phyloP scores from a whole-genome alignment of 2,797 vertebrate species.

The Falco cherrug region DNA sequence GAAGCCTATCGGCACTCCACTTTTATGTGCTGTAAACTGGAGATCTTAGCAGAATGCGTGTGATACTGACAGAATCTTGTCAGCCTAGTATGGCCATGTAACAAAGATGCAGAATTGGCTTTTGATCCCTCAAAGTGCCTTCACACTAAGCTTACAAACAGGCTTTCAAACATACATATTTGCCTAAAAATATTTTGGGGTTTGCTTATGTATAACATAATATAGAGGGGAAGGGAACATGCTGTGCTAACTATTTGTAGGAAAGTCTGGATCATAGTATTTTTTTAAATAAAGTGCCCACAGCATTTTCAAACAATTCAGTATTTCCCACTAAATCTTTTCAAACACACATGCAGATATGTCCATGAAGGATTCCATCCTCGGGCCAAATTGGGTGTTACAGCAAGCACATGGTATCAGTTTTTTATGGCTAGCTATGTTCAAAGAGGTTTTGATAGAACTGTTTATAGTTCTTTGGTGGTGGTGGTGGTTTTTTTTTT shows the following conservation, averaged over 20 bases:
- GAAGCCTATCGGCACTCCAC: neutral
- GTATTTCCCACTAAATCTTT: neutral
- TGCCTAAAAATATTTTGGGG: neutral
- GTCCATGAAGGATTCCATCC: neutral
- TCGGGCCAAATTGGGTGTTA: neutral
- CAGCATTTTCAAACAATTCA: neutral
- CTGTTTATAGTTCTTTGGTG: neutral
- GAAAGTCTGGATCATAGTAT: neutral
- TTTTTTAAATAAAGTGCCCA: neutral
- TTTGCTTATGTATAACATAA: neutral
- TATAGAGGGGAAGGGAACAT: neutral
- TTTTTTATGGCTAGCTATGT: neutral
- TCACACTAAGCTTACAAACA: neutral
- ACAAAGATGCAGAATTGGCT: neutral
- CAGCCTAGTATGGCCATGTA: neutral
- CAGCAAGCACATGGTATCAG: neutral
- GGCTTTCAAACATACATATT: neutral
- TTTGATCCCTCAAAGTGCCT: neutral
- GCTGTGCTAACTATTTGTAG: neutral
- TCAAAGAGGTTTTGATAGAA: neutral
- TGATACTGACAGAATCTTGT: neutral
- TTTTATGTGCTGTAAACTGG: neutral
- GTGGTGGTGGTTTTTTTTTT: neutral
- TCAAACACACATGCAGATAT: neutral
- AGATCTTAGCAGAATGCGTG: neutral